These are phyloP conservation scores for Aspidapion aeneum DNA, from an alignment of 2,888 invertebrate genomes.

Conservation along the genomic window DNA sequence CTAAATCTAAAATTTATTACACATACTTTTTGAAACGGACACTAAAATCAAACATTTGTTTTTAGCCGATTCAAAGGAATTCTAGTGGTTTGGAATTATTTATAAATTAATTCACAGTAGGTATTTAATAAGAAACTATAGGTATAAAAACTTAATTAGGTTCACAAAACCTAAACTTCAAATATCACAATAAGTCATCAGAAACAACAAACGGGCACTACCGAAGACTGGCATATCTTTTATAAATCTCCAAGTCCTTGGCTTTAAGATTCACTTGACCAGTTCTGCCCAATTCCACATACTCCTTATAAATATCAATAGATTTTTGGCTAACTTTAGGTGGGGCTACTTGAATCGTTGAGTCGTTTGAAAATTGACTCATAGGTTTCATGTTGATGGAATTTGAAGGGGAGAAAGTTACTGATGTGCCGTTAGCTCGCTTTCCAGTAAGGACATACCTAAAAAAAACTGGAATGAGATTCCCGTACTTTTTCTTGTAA, in stretches of 20 bases:
- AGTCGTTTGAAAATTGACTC: constrained; percentile 62
- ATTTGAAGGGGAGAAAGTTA: constrained; percentile 50
- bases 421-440: constrained; percentile 53
- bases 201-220: too few relatives aligned
- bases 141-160: too few relatives aligned
- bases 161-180: too few relatives aligned
- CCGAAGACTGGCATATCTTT: constrained; percentile 45
- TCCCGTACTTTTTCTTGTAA: too few relatives aligned
- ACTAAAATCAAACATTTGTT: too few relatives aligned
- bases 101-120: too few relatives aligned
- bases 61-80: too few relatives aligned
- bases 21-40: too few relatives aligned
- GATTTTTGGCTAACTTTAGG: constrained; percentile 62
- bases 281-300: constrained; percentile 55
- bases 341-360: constrained; percentile 59
- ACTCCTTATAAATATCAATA: constrained; percentile 65
- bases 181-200: too few relatives aligned
- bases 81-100: too few relatives aligned
- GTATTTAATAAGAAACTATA: too few relatives aligned
- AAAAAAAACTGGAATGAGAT: constrained; percentile 34
- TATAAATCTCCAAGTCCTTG: constrained; percentile 50
- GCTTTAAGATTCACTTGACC: constrained; percentile 52
- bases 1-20: too few relatives aligned
- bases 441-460: constrained; percentile 66
- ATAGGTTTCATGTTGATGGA: constrained; percentile 56